phyloP scores from a whole-genome alignment of 2,888 invertebrate species.

The Caenorhabditis sp. region DNA sequence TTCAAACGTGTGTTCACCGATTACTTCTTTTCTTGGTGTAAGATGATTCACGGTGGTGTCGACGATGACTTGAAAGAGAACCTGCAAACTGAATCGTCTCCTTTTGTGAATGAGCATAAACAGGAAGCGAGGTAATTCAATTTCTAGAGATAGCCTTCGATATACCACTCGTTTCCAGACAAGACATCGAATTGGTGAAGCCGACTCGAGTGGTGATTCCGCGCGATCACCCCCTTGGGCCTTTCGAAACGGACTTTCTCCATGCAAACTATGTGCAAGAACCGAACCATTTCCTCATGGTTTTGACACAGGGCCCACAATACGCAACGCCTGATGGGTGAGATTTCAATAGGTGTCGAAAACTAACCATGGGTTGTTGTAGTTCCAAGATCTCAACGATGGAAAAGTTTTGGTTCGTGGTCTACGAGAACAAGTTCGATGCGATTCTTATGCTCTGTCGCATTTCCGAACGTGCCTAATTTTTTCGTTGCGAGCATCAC shows the following conservation, averaged over 20 bases:
- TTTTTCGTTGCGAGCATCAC: too few relatives aligned
- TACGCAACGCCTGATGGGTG: too few relatives aligned
- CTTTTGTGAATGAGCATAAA: too few relatives aligned
- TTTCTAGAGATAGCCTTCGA: too few relatives aligned
- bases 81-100: too few relatives aligned
- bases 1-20: too few relatives aligned
- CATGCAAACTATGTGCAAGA: not conserved
- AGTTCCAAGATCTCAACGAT: not conserved
- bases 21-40: too few relatives aligned
- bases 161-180: not conserved
- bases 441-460: slow-evolving; percentile 12
- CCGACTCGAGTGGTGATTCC: not conserved
- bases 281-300: not conserved
- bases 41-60: too few relatives aligned
- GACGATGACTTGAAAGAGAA: too few relatives aligned
- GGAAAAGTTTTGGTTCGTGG: slow-evolving; percentile 12
- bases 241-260: not conserved
- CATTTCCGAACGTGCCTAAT: not conserved
- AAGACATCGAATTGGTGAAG: not conserved
- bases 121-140: too few relatives aligned
- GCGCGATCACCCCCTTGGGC: not conserved
- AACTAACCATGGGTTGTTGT: too few relatives aligned
- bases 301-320: not conserved
- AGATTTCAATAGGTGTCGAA: too few relatives aligned
- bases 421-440: not conserved